A percentile compares a stretch with the other conserved stretches of the same genome.
Evolutionary conservation across 37 sponge, comb jelly and placozoan genomes (phyloP).

Genomic region (Beroe forskalii): DNA sequence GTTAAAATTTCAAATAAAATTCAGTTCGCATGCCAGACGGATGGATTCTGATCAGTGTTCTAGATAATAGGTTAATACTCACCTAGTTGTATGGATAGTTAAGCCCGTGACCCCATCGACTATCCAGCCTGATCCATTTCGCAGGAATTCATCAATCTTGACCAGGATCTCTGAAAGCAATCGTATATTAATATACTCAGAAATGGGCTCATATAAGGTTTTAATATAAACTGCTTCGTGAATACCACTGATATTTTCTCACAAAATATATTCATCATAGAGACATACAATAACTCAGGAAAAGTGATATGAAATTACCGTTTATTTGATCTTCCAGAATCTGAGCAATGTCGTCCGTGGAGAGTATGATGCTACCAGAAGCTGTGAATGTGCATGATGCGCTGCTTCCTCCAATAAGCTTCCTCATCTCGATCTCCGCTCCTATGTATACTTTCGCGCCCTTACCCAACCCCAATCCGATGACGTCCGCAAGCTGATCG

Average conservation of each 20-base stretch:
- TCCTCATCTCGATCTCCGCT: background rate
- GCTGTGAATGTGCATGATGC: background rate
- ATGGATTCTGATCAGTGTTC: no score
- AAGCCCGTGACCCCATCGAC: background rate
- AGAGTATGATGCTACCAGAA: background rate
- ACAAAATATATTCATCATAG: no score
- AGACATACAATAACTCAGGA: no score
- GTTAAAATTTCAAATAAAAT: background rate
- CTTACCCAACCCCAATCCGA: background rate
- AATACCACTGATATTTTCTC: no score
- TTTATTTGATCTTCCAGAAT: no score
- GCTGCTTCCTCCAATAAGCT: background rate
- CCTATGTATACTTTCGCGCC: background rate
- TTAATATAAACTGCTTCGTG: no score
- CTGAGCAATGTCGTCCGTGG: background rate
- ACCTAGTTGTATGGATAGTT: background rate
- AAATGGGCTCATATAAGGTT: no score
- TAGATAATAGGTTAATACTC: no score
- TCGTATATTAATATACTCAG: no score
- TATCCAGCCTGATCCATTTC: background rate
- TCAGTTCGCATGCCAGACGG: no score
- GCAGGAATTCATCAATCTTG: background rate
- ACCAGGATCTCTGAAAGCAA: background rate
- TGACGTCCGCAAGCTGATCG: background rate
- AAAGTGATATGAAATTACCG: no score